Conservation (phyloP, 2,797 vertebrate genomes). For the Tokudaia tokunoshimensis region DNA sequence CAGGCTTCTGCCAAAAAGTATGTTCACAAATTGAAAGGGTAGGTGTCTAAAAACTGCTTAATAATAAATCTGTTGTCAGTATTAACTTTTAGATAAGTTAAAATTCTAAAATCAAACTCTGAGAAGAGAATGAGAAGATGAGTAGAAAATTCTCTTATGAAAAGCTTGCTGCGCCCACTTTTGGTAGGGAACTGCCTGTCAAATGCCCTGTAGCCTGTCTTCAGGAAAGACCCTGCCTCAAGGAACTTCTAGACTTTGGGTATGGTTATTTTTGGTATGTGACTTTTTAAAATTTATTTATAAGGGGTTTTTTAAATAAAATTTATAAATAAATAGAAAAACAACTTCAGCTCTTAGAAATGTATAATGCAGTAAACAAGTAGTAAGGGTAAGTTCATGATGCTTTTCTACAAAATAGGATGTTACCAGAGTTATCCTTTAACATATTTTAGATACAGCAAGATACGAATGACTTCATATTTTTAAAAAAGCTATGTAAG, state of each 20-base stretch:
- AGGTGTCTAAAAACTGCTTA: slow-evolving; percentile 83
- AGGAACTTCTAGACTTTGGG: background rate
- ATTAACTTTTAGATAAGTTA: slow-evolving; percentile 82
- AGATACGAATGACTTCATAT: background rate
- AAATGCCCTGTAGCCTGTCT: background rate
- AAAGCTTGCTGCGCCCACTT: slow-evolving; percentile 16
- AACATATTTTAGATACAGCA: background rate
- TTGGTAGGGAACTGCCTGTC: background rate
- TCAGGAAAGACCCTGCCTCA: background rate
- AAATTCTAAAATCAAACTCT: slow-evolving; percentile 80
- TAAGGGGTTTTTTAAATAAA: background rate
- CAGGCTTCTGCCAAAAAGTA: slow-evolving; percentile 81
- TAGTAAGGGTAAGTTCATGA: background rate
- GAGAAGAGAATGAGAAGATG: slow-evolving; percentile 65
- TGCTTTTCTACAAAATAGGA: background rate
- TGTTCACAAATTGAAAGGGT: slow-evolving; percentile 82
- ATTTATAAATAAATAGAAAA: background rate
- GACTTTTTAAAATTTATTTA: background rate
- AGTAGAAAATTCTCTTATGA: slow-evolving; percentile 56
- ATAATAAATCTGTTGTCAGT: slow-evolving; percentile 84
- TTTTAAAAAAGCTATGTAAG: background rate
- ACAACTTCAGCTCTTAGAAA: background rate
- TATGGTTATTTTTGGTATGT: background rate
- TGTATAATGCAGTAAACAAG: background rate
- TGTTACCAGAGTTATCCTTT: background rate